Percentiles rank a stretch among this genome's conserved stretches.
phyloP scores from a whole-genome alignment of 2,113 vertebrate genomes.

The Ceratotherium simum region DNA sequence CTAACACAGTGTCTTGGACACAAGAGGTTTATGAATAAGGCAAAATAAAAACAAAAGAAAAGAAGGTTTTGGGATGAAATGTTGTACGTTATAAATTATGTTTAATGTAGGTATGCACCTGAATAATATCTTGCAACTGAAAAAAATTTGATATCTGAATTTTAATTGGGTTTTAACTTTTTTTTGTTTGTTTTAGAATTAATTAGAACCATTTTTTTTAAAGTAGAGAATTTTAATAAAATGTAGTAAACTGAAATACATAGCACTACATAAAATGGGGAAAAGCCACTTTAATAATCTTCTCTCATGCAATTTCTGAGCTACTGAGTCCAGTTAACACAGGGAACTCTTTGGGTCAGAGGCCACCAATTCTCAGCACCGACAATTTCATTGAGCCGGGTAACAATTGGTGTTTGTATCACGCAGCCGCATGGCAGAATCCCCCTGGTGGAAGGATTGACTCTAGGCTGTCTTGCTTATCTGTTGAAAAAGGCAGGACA shows the following conservation, averaged over 20 bases:
- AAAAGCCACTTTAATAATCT: conserved; percentile 39
- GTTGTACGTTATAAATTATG: not conserved
- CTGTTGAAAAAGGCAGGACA: conserved; percentile 14
- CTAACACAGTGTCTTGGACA: not conserved
- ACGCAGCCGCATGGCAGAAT: not conserved
- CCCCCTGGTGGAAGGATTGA: not conserved
- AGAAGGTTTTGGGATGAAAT: conserved; percentile 30
- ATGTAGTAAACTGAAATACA: not conserved
- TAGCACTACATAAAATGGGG: not conserved
- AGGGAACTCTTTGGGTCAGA: not conserved
- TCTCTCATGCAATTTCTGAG: conserved; percentile 13
- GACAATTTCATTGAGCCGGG: not conserved
- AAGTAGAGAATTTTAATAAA: conserved; percentile 57
- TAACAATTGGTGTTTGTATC: not conserved
- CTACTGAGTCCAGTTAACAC: conserved; percentile 39
- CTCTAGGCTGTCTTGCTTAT: not conserved
- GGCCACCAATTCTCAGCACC: not conserved
- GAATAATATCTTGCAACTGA: not conserved
- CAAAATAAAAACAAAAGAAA: conserved; percentile 33
- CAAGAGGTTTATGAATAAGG: conserved; percentile 22
- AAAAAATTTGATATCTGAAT: conserved; percentile 25
- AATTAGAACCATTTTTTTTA: conserved; percentile 49
- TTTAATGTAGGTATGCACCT: not conserved
- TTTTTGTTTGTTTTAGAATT: conserved; percentile 38
- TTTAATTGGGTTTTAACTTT: conserved; percentile 68